Base-by-base conservation (phyloP, 64 coral and sea anemone species). In the Montipora efflorescens region DNA sequence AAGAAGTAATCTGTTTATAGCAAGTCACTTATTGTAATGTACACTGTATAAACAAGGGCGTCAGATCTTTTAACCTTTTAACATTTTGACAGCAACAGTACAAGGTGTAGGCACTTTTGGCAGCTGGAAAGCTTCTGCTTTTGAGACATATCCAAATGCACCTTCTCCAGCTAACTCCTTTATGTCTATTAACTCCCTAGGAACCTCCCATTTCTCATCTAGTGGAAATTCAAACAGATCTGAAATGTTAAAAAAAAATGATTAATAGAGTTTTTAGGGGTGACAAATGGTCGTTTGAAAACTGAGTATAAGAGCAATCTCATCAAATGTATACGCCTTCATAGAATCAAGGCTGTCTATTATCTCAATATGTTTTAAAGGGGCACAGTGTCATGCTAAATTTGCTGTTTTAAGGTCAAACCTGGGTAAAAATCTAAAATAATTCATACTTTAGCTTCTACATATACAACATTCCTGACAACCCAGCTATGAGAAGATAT, bases 81-180 rank as follows among this genome's bases (percentile, higher is more conserved):
- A 87, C 89, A 94, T 99, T 67, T 99, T 99, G 6, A 99, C 95
- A 28, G 98, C 98, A 80, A 99, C 95, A n/a, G 58, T 73, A 49
- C 75, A 82, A 78, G 78, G 61, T 81, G 84, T 79, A n/a, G 75
- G 80, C 57, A 87, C 92, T 7, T 81, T 68, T 16, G 79, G 79
- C 13, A 87, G 19, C 7, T 86, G 84, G 75, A 92, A 96, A 44
- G 93, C 92, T 48, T 88, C 68, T 9, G 92, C 98, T 71, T 99
- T 99, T 90, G 94, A 90, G 58, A 99, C 98, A 13, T 83, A 79
- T 68, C 98, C 98, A 86, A 99, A 99, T 59, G 95, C 98, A 77
- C 98, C 98, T 90, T 99, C 89, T 14, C 98, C 98, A 45, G 94
- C 74, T 49, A 74, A 72, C 59, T 99, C 98, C 68, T 95, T 92